phyloP scores from a whole-genome alignment of 2,113 vertebrate species.

The Elephantulus edwardii region DNA sequence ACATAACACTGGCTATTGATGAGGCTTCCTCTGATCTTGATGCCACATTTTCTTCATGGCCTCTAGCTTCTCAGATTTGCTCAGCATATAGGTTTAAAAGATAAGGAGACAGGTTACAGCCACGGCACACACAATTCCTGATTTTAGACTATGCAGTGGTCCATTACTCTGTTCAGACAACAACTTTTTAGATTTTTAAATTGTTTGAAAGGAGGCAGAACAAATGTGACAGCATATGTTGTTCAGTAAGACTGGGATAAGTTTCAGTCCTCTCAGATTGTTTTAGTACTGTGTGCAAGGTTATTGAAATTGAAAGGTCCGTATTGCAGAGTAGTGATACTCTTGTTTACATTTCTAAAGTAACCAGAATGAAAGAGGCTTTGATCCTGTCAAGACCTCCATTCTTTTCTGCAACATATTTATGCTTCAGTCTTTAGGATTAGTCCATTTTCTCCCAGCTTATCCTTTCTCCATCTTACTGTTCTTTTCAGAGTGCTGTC shows the following conservation, averaged over 20 bases:
- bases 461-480: too few species aligned
- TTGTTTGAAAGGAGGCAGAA: conserved; percentile 1
- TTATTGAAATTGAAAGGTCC: not conserved
- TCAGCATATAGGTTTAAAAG: too few species aligned
- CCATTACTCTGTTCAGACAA: too few species aligned
- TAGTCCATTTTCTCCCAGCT: not conserved
- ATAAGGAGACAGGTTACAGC: too few species aligned
- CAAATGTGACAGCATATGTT: not conserved
- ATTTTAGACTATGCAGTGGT: too few species aligned
- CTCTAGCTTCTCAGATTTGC: too few species aligned
- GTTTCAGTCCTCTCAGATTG: not conserved
- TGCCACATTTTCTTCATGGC: too few species aligned
- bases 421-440: conserved; percentile 1
- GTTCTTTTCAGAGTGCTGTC: too few species aligned
- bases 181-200: not conserved
- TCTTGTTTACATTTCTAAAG: not conserved
- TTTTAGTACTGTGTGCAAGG: not conserved
- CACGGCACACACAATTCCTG: too few species aligned
- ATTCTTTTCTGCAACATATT: not conserved
- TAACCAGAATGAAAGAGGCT: not conserved
- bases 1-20: too few species aligned
- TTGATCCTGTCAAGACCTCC: not conserved
- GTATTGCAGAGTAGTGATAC: not conserved
- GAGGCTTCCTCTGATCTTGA: too few species aligned
- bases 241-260: not conserved